Conservation (phyloP, 2,113 vertebrate species). For the Hippocampus zosterae region DNA sequence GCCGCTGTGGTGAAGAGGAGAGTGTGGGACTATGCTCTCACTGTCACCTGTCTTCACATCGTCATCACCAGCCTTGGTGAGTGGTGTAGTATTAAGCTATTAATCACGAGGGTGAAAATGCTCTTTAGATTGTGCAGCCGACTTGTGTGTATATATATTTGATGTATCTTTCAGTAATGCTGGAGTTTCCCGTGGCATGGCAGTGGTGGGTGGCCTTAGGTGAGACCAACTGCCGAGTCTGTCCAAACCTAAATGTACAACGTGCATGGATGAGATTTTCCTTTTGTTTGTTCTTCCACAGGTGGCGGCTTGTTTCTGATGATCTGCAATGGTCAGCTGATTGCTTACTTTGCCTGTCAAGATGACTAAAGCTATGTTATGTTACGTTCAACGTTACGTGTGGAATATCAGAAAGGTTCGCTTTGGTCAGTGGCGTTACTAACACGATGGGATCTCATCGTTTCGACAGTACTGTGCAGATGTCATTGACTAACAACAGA, state of each 20-base stretch:
- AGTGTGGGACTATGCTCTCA: constrained; percentile 84
- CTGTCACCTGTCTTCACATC: constrained; percentile 78
- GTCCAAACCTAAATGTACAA: background rate
- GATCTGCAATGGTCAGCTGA: constrained; percentile 74
- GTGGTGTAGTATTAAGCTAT: background rate
- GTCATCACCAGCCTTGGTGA: constrained; percentile 76
- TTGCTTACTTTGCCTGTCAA: constrained; percentile 70
- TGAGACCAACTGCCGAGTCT: constrained; percentile 46
- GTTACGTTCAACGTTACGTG: constrained; percentile 51
- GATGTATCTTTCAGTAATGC: constrained; percentile 71
- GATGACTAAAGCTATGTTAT: constrained; percentile 53
- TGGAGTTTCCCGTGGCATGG: constrained; percentile 79
- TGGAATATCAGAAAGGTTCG: constrained; percentile 31
- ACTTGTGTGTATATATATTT: constrained; percentile 8
- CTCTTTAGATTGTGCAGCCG: background rate
- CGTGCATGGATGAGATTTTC: background rate
- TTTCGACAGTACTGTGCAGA: background rate
- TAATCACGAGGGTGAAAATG: background rate
- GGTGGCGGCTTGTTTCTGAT: constrained; percentile 73
- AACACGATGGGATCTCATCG: background rate
- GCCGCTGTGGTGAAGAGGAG: constrained; percentile 78
- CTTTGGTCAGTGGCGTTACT: background rate
- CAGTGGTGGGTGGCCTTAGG: constrained; percentile 86
- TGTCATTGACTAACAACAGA: constrained; percentile 12
- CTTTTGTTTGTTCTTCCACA: constrained; percentile 27